Conservation (phyloP, 2,113 vertebrate species). For the Corythoichthys intestinalis region DNA sequence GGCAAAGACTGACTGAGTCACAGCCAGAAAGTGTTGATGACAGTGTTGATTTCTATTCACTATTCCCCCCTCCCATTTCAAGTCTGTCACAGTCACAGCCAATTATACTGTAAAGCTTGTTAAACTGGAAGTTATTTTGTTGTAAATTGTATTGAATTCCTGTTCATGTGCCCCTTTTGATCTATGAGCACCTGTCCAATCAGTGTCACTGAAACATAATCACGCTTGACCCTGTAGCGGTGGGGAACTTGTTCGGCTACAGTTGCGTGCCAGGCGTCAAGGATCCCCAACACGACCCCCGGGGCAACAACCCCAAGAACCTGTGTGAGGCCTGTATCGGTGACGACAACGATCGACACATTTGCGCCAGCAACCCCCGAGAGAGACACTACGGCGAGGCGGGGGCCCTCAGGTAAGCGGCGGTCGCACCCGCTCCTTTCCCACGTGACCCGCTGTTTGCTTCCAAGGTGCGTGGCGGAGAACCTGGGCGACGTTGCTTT, state of each 20-base stretch:
- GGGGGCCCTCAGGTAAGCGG: slow-evolving; percentile 72
- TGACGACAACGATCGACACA: slow-evolving; percentile 76
- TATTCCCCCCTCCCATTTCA: too few species aligned
- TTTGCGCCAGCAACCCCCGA: slow-evolving; percentile 71
- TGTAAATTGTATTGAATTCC: too few species aligned
- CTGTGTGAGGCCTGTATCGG: slow-evolving; percentile 79
- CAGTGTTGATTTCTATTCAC: too few species aligned
- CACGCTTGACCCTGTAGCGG: slow-evolving; percentile 44
- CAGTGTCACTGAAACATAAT: too few species aligned
- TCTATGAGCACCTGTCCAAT: too few species aligned
- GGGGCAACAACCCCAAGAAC: slow-evolving; percentile 77
- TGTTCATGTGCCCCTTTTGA: too few species aligned
- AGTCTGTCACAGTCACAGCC: too few species aligned
- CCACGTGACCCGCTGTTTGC: slow-evolving; percentile 7
- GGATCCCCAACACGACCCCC: slow-evolving; percentile 72
- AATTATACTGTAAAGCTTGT: too few species aligned
- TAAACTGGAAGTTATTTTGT: too few species aligned
- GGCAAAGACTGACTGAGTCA: too few species aligned
- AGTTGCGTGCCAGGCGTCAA: slow-evolving; percentile 76
- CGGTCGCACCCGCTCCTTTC: background rate
- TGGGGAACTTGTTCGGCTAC: slow-evolving; percentile 78
- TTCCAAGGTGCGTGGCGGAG: slow-evolving; percentile 74
- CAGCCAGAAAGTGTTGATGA: too few species aligned
- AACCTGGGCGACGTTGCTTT: slow-evolving; percentile 78
- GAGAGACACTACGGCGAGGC: slow-evolving; percentile 76